Evolutionary conservation across 2,888 invertebrate genomes (phyloP).

Genomic region (Nomada fabriciana): DNA sequence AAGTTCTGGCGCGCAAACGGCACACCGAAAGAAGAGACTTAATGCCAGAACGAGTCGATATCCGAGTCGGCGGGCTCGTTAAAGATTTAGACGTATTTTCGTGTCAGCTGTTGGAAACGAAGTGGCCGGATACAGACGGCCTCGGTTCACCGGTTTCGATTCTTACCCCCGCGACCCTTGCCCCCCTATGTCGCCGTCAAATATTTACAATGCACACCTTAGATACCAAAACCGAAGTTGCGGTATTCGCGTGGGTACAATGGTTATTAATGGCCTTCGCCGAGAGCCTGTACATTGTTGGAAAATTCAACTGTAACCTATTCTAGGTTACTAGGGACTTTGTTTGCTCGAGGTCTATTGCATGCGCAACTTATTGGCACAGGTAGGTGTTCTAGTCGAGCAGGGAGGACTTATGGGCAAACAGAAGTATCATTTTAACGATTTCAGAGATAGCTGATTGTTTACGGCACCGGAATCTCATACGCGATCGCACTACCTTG

Average conservation of each 20-base stretch:
- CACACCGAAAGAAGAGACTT: constrained; percentile 10
- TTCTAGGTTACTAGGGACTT: constrained; percentile 27
- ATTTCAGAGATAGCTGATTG: neutral
- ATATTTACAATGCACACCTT: constrained; percentile 53
- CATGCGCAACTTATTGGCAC: constrained; percentile 4
- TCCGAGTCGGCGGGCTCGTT: constrained; percentile 12
- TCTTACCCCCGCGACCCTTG: constrained; percentile 20
- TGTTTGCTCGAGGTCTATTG: constrained; percentile 33
- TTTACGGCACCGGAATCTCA: no score
- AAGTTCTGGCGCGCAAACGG: constrained; percentile 16
- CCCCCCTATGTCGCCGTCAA: constrained; percentile 32
- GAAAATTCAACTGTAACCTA: constrained; percentile 43
- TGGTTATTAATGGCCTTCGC: constrained; percentile 53
- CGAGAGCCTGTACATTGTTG: constrained; percentile 48
- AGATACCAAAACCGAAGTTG: constrained; percentile 54
- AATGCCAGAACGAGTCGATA: constrained; percentile 16
- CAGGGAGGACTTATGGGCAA: constrained; percentile 38
- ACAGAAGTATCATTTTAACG: constrained; percentile 1
- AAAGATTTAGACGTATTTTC: constrained; percentile 42
- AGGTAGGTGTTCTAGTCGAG: neutral
- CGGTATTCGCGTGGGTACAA: constrained; percentile 28
- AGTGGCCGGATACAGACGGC: neutral
- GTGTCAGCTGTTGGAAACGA: constrained; percentile 9
- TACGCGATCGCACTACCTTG: no score
- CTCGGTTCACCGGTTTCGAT: constrained; percentile 44